phyloP scores from a whole-genome alignment of 2,888 invertebrate genomes.

The Tuta absoluta region DNA sequence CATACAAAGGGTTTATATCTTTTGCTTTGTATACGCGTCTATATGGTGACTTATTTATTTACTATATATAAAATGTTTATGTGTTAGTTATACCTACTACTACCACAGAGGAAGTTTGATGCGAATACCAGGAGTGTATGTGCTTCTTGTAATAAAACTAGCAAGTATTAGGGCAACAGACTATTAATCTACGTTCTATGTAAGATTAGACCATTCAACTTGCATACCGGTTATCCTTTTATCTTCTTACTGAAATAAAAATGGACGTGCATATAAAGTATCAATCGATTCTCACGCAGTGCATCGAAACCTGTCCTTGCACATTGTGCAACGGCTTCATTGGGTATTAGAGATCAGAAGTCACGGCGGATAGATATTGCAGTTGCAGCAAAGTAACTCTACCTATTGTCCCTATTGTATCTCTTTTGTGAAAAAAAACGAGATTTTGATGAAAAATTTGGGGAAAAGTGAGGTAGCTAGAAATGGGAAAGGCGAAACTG shows the following conservation, averaged over 20 bases:
- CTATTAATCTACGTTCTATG: background rate
- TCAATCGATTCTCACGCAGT: constrained; percentile 60
- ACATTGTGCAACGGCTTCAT: constrained; percentile 56
- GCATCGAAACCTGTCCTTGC: constrained; percentile 60
- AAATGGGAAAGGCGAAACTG: too few species aligned
- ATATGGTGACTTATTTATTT: constrained; percentile 31
- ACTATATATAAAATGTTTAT: constrained; percentile 32
- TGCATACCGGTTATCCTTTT: constrained; percentile 1
- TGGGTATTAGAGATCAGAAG: constrained; percentile 62
- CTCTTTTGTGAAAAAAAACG: background rate
- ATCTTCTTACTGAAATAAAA: too few species aligned
- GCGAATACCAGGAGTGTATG: constrained; percentile 51
- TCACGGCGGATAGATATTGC: constrained; percentile 46
- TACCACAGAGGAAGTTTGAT: background rate
- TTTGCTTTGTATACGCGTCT: constrained; percentile 38
- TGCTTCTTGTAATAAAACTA: background rate
- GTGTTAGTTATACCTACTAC: background rate
- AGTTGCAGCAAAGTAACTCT: constrained; percentile 6
- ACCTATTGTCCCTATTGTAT: background rate
- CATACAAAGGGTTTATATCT: constrained; percentile 33
- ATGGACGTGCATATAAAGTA: constrained; percentile 30
- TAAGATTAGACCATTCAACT: background rate
- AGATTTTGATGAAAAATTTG: too few species aligned
- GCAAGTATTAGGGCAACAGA: background rate
- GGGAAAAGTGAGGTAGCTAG: too few species aligned